Evolutionary conservation across 2,888 invertebrate species (phyloP), one percentile per base, ranked within the genome.

Genomic region (Hirtodrosophila trivittata): DNA sequence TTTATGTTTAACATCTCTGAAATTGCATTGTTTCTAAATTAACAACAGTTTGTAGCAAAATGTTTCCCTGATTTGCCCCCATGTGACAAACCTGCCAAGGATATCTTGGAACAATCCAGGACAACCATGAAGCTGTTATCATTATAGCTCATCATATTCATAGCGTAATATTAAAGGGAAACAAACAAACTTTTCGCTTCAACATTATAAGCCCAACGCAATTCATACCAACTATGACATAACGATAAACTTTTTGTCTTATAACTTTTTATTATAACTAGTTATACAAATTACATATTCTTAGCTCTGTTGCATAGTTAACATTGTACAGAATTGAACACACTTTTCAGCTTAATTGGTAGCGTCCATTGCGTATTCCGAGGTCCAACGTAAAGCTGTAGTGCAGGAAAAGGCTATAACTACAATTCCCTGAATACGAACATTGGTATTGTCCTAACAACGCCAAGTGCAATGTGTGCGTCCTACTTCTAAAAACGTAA

Each of bases 401-500:
- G 41, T 14, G 39, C 51, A 32, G 26, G 21, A 16, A 25, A 28
- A 49, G 45, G 45, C 32, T 60, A 32, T 33, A 13, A 60, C 18
- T 21, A 21, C 2, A 37, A 33, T 10, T 21, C 18, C n/a, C 26
- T 46, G 43, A 33, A 39, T 13, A 54, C 18, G 32, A 46, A 38
- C 28, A 41, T 32, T 38, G 32, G 9, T 8, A 21, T 18, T 38
- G 46, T 30, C 38, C 18, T 51, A 51, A 43, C 47, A 47, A 47
- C 50, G 10, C 10, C 26, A 41, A 55, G 7, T n/a, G n/a, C n/a
- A n/a, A n/a, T n/a, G n/a, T n/a, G n/a, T 9, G 3, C 2, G 16
- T 21, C 30, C 7, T 28, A 41, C 5, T 9, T 10, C 78, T 86
- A 90, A 77, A 90, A 90, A 69, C 88, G 82, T 52, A 91, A 72